Conservation (phyloP, 2,888 invertebrate species). For the Macrosiphum euphorbiae region DNA sequence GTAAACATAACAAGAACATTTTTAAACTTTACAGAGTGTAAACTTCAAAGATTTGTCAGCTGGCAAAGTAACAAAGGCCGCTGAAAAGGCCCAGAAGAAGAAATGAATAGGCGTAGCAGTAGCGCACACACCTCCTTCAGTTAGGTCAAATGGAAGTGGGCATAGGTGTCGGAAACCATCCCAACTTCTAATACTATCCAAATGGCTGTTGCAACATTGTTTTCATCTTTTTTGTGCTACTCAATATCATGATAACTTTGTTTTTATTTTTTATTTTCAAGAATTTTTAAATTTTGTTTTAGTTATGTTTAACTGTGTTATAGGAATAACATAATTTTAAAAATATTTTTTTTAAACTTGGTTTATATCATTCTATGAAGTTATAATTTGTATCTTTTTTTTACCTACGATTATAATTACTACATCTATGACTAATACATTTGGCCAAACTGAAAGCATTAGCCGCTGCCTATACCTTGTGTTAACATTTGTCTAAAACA, state of each 20-base stretch:
- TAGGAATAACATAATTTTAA: constrained; percentile 46
- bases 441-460: constrained; percentile 64
- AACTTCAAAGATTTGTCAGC: constrained; percentile 89
- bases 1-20: background rate
- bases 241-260: constrained; percentile 60
- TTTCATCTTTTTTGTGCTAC: constrained; percentile 77
- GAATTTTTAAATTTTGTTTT: constrained; percentile 52
- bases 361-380: constrained; percentile 50
- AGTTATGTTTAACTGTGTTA: constrained; percentile 48
- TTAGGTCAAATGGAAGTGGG: constrained; percentile 63
- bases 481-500: constrained; percentile 50
- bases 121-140: constrained; percentile 64
- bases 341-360: constrained; percentile 43
- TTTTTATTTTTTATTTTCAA: constrained; percentile 63
- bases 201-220: constrained; percentile 80
- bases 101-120: constrained; percentile 85
- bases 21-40: constrained; percentile 74
- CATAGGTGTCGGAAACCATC: constrained; percentile 60
- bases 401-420: constrained; percentile 31
- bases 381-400: constrained; percentile 61
- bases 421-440: constrained; percentile 64
- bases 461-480: constrained; percentile 55
- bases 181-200: constrained; percentile 75
- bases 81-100: constrained; percentile 97
- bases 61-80: constrained; percentile 99